These are phyloP conservation scores for Argyrosomus regius DNA, from an alignment of 2,797 vertebrate species.

Conservation along the genomic window DNA sequence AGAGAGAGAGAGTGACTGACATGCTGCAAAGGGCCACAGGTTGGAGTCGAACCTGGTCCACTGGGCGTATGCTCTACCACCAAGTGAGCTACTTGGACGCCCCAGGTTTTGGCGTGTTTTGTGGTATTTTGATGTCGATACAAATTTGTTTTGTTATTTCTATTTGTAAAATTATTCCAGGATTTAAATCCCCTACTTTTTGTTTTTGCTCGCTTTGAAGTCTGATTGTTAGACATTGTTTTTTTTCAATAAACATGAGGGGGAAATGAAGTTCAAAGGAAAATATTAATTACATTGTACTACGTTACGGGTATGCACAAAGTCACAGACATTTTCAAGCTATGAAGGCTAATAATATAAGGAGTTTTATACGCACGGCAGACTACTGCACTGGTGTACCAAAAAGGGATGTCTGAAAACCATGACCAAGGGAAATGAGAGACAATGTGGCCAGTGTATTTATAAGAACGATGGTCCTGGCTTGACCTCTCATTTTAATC, in stretches of 20 bases:
- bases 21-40: too few relatives aligned
- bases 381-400: constrained; percentile 8
- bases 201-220: not conserved
- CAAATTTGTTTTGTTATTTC: too few relatives aligned
- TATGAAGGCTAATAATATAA: constrained; percentile 7
- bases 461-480: constrained; percentile 60
- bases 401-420: constrained; percentile 31
- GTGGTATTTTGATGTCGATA: not conserved
- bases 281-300: not conserved
- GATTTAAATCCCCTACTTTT: not conserved
- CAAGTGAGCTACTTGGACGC: too few relatives aligned
- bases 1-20: too few relatives aligned
- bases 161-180: not conserved
- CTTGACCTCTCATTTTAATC: constrained; percentile 66
- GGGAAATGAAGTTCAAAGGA: not conserved
- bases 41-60: too few relatives aligned
- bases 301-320: not conserved
- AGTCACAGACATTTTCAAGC: constrained; percentile 11
- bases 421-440: constrained; percentile 26
- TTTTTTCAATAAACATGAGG: not conserved
- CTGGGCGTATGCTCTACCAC: too few relatives aligned
- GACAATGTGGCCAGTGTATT: not conserved
- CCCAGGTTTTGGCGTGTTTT: not conserved
- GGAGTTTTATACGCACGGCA: constrained; percentile 23
- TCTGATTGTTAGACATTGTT: not conserved